These are phyloP conservation scores for Garrulus glandarius DNA, from an alignment of 2,797 vertebrate species.

Conservation along the genomic window DNA sequence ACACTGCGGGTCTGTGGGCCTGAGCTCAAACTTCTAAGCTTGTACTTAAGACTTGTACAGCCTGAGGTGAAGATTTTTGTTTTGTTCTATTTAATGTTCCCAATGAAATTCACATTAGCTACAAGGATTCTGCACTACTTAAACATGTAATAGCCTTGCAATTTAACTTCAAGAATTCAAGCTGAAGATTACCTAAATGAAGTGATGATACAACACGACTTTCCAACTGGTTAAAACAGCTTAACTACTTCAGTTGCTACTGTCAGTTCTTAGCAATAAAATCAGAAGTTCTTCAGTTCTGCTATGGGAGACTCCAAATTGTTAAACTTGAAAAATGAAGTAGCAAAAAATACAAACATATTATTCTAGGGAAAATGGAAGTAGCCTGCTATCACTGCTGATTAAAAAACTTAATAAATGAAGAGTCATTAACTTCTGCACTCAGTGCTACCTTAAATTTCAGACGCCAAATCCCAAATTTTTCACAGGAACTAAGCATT, in stretches of 20 bases:
- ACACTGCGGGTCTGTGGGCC: background rate
- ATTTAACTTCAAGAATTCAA: background rate
- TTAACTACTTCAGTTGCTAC: background rate
- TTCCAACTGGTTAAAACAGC: background rate
- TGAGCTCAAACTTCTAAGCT: background rate
- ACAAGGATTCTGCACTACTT: background rate
- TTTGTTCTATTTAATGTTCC: background rate
- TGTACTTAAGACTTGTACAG: background rate
- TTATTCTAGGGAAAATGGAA: background rate
- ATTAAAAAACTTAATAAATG: background rate
- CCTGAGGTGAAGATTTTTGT: background rate
- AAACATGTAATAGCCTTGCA: background rate
- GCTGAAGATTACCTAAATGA: background rate
- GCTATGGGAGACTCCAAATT: background rate
- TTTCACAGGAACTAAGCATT: background rate
- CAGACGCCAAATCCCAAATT: background rate
- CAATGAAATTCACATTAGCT: background rate
- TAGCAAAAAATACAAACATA: background rate
- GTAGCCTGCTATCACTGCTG: background rate
- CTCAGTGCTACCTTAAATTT: background rate
- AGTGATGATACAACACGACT: background rate
- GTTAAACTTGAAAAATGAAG: background rate
- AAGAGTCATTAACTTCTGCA: background rate
- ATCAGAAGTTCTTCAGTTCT: background rate
- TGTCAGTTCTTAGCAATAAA: background rate